These are phyloP conservation scores for Beaufortia kweichowensis DNA, from an alignment of 2,113 vertebrate species.

Conservation along the genomic window DNA sequence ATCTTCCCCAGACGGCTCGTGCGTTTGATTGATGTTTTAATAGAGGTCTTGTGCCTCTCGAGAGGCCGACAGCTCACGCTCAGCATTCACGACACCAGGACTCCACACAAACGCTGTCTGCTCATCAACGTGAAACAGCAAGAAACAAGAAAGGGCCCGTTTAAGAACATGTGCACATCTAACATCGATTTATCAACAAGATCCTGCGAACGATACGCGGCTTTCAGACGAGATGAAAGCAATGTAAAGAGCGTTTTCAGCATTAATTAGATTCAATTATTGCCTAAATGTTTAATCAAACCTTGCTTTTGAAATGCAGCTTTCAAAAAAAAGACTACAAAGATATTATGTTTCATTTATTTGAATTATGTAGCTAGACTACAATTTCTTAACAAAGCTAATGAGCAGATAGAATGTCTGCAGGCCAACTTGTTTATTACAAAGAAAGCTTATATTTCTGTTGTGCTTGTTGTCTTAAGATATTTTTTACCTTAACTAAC, in stretches of 20 bases:
- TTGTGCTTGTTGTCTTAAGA: background rate
- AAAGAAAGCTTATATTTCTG: background rate
- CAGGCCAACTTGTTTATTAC: background rate
- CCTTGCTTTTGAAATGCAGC: background rate
- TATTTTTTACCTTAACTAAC: background rate
- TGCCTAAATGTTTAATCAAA: background rate
- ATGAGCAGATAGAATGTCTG: background rate
- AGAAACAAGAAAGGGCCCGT: constrained; percentile 23
- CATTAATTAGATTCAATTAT: constrained; percentile 46
- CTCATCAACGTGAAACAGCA: background rate
- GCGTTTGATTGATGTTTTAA: constrained; percentile 28
- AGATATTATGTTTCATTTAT: background rate
- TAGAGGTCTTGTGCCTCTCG: constrained; percentile 20
- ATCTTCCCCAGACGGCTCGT: background rate
- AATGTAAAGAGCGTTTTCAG: background rate
- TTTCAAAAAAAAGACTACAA: background rate
- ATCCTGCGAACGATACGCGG: constrained; percentile 1
- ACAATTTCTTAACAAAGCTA: background rate
- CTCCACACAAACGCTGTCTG: constrained; percentile 4
- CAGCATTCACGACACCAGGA: background rate
- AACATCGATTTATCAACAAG: constrained; percentile 4
- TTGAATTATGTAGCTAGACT: background rate
- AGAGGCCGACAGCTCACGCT: background rate
- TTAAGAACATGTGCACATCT: constrained; percentile 32
- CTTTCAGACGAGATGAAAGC: background rate